Evolutionary conservation across 2,888 invertebrate genomes (phyloP).

Genomic region (Phania funesta): DNA sequence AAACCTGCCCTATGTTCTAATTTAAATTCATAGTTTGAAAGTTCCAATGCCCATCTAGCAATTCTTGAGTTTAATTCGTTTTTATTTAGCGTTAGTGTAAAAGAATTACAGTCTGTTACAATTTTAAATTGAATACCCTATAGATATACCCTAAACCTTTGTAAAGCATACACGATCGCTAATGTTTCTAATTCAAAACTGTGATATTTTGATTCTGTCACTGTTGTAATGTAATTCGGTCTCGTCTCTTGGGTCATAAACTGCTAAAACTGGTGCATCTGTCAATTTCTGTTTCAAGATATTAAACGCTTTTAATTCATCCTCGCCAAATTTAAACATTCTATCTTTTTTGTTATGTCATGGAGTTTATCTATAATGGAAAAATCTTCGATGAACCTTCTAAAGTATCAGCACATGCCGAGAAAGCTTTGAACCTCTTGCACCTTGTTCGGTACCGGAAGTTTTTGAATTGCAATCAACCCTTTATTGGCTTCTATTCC

Average conservation of each 20-base stretch:
- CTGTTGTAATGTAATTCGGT: constrained; percentile 72
- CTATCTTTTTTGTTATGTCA: constrained; percentile 58
- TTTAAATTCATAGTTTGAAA: constrained; percentile 36
- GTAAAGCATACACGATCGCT: constrained; percentile 71
- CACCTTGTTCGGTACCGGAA: constrained; percentile 16
- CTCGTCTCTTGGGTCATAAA: constrained; percentile 71
- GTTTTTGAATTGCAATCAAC: not conserved
- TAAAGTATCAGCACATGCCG: constrained; percentile 54
- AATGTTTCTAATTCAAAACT: constrained; percentile 60
- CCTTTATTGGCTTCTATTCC: constrained; percentile 10
- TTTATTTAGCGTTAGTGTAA: constrained; percentile 55
- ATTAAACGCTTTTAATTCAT: constrained; percentile 54
- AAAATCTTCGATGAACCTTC: constrained; percentile 52
- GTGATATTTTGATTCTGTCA: constrained; percentile 77
- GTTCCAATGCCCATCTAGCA: constrained; percentile 46
- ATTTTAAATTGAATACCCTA: constrained; percentile 69
- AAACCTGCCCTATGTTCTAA: constrained; percentile 39
- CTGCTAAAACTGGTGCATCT: constrained; percentile 47
- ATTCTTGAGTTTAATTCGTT: constrained; percentile 38
- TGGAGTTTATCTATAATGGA: constrained; percentile 38
- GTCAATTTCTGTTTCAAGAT: constrained; percentile 45
- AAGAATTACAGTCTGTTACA: constrained; percentile 72
- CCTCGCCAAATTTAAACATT: constrained; percentile 47
- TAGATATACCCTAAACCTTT: constrained; percentile 75
- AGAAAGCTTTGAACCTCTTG: constrained; percentile 47